Evolutionary conservation across 2,797 vertebrate species (phyloP), one percentile per base, ranked within the genome.

Genomic region (Hydrocynus forskahlii): DNA sequence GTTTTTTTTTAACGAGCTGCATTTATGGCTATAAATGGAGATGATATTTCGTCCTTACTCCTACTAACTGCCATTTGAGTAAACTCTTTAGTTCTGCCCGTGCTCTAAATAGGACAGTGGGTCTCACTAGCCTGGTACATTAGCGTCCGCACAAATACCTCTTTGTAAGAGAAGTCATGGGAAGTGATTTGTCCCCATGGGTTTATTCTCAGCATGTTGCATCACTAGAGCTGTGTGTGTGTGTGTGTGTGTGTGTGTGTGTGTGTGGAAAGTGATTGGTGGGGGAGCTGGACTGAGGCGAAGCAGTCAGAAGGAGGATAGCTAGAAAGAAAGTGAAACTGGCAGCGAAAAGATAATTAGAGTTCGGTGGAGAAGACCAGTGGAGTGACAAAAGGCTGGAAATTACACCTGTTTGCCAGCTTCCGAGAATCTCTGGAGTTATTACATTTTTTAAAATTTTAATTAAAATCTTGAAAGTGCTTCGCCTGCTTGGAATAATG

Each of bases 381-480:
- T 88, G 82, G 50, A 76, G 86, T 68, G 78, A 75, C 82, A 80
- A 85, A 85, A 87, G 80, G 77, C 82, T 88, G 85, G 88, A 80
- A 85, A 73, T 79, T 66, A 75, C 81, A 88, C 86, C 88, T 79
- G 84, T 88, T 89, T 85, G 87, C 89, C 88, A 87, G 88, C 83
- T 52, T 87, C 79, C 75, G 86, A 57, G 60, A 85, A 88, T 89
- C 92, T 89, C 87, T 84, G 40, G 83, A 89, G 86, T 91, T 92
- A 91, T 91, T 90, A 88, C 79, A 83, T 89, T 88, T 91, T 92
- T 92, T 86, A 54, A 83, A 80, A 86, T 92, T 94, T 93, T 92
- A 94, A 94, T 94, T 92, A 93, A 94, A 93, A 89, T 87, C 76
- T 48, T 67, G 78, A 85, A 88, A 88, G 89, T 14, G 52, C 66